A percentile compares a stretch with the other conserved stretches of the same genome.
Conservation (phyloP, 2,888 invertebrate genomes). For the Agrilus biguttatus region DNA sequence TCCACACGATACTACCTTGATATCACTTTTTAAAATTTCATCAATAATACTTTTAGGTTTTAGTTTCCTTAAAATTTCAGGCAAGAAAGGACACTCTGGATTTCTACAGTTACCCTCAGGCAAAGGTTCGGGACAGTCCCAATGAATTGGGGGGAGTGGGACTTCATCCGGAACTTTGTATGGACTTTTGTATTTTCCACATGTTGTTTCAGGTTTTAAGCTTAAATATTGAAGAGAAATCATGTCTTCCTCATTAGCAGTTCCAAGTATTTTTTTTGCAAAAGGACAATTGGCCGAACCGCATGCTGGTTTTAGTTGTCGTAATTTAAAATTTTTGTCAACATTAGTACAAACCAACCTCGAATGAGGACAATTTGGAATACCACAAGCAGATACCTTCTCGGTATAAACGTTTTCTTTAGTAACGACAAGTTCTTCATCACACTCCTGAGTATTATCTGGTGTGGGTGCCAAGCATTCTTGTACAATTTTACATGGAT, state of each 20-base stretch:
- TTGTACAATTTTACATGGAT: too few species aligned
- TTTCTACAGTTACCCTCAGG: conserved; percentile 20
- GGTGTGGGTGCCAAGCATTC: too few species aligned
- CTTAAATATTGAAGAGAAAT: too few species aligned
- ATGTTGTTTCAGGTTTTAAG: too few species aligned
- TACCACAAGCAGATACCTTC: too few species aligned
- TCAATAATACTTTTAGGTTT: neutral
- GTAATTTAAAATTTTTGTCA: conserved; percentile 2
- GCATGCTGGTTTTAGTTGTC: conserved; percentile 14
- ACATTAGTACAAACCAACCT: neutral
- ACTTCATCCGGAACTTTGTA: conserved; percentile 11
- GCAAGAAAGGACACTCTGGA: conserved; percentile 17
- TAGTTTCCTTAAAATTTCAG: neutral
- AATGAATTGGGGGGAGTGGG: conserved; percentile 21
- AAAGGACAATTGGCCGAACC: conserved; percentile 19
- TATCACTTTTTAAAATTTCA: too few species aligned
- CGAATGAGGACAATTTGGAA: too few species aligned
- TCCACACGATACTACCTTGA: too few species aligned
- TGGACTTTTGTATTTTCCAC: conserved; percentile 14
- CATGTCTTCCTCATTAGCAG: conserved; percentile 14
- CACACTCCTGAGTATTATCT: too few species aligned
- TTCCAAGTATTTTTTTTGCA: conserved; percentile 18
- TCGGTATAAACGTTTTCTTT: too few species aligned
- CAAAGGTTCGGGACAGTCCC: conserved; percentile 24
- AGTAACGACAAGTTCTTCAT: too few species aligned